A percentile compares a stretch with the other conserved stretches of the same genome.
phyloP scores from a whole-genome alignment of 2,113 vertebrate species.

The Phylloscopus trochiloides region DNA sequence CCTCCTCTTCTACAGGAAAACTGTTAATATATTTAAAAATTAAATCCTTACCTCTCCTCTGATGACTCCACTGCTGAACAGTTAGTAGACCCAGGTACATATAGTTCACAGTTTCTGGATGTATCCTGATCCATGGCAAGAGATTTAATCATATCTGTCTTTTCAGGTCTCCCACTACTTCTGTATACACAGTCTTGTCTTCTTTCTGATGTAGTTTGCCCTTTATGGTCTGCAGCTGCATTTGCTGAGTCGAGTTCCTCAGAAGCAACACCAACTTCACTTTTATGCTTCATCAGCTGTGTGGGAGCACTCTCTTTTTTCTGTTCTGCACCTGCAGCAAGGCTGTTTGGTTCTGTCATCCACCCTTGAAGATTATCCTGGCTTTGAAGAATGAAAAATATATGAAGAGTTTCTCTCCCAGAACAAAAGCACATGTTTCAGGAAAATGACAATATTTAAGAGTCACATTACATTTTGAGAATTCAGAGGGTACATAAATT shows the following conservation, averaged over 20 bases:
- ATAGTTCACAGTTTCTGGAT: neutral
- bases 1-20: neutral
- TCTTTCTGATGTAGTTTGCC: neutral
- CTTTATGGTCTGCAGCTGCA: neutral
- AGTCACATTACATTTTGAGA: neutral
- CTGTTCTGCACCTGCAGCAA: neutral
- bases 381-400: slow-evolving; percentile 33
- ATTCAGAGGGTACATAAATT: neutral
- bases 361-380: slow-evolving; percentile 22
- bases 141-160: neutral
- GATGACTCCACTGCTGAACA: neutral
- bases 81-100: neutral
- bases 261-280: neutral
- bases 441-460: neutral
- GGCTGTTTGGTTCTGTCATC: neutral
- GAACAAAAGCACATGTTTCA: neutral
- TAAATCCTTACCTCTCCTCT: slow-evolving; percentile 14
- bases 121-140: neutral
- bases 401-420: neutral
- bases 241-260: neutral
- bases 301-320: neutral
- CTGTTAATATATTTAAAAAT: neutral
- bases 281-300: neutral
- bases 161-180: neutral
- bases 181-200: neutral